Conservation (phyloP, 2,888 invertebrate species). For the Masnerella sp. region DNA sequence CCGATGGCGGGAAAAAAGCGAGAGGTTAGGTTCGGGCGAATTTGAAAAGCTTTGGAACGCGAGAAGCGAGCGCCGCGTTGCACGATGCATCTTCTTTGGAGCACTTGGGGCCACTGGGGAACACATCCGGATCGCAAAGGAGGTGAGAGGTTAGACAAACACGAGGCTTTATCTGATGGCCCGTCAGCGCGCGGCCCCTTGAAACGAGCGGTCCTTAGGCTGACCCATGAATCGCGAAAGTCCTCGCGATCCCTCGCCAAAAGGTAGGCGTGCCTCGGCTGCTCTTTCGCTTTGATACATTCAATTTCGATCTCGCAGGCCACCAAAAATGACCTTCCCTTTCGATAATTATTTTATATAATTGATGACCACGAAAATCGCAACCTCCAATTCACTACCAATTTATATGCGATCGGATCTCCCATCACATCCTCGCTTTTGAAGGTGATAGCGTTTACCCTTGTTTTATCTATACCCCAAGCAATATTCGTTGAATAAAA, state of each 20-base stretch:
- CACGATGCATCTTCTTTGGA: constrained; percentile 69
- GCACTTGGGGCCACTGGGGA: constrained; percentile 65
- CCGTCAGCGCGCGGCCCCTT: constrained; percentile 71
- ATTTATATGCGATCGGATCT: too few species aligned
- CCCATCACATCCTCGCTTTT: too few species aligned
- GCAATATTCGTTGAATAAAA: too few species aligned
- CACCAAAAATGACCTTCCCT: constrained; percentile 27
- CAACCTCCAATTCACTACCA: too few species aligned
- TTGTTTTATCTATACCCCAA: too few species aligned
- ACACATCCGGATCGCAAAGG: constrained; percentile 65
- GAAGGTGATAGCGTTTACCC: too few species aligned
- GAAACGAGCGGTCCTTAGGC: constrained; percentile 61
- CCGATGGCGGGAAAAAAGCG: background rate
- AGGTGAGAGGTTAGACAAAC: constrained; percentile 77
- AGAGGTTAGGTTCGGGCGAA: constrained; percentile 38
- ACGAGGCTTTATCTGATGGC: constrained; percentile 76
- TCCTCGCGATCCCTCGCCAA: constrained; percentile 60
- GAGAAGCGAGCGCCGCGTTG: constrained; percentile 42
- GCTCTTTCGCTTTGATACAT: constrained; percentile 68
- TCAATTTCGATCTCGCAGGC: constrained; percentile 65
- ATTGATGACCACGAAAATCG: constrained; percentile 38
- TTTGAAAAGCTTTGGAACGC: constrained; percentile 46
- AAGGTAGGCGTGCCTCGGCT: constrained; percentile 63
- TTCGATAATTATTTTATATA: constrained; percentile 43
- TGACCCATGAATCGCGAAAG: constrained; percentile 62